phyloP scores from a whole-genome alignment of 2,888 invertebrate species.

The Epicampocera succincta region DNA sequence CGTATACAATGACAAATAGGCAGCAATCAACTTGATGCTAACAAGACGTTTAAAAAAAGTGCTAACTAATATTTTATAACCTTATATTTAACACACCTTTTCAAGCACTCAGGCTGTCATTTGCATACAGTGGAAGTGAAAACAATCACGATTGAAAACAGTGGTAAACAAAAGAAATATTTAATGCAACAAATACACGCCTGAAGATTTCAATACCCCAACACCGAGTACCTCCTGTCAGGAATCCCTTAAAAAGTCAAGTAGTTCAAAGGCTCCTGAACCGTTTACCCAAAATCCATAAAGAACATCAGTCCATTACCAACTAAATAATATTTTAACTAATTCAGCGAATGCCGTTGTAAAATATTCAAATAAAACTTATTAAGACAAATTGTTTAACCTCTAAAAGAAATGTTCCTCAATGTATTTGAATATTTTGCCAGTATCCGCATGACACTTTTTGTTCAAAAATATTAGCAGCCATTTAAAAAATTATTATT shows the following conservation, averaged over 20 bases:
- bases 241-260: too few relatives aligned
- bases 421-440: constrained; percentile 41
- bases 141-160: not conserved
- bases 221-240: too few relatives aligned
- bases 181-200: too few relatives aligned
- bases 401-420: too few relatives aligned
- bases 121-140: constrained; percentile 24
- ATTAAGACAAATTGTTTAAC: too few relatives aligned
- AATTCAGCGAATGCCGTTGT: too few relatives aligned
- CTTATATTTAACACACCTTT: constrained; percentile 71
- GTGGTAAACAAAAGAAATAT: not conserved
- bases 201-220: too few relatives aligned
- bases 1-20: constrained; percentile 35
- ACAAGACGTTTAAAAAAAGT: constrained; percentile 76
- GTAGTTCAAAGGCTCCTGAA: too few relatives aligned
- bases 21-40: constrained; percentile 72
- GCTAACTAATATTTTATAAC: constrained; percentile 80
- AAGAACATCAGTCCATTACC: too few relatives aligned
- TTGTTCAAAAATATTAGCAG: constrained; percentile 1
- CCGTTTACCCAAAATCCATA: too few relatives aligned
- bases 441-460: constrained; percentile 61
- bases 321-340: too few relatives aligned
- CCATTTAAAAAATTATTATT: constrained; percentile 15
- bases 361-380: too few relatives aligned
- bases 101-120: constrained; percentile 50